These are phyloP conservation scores for Carcharodon carcharias DNA, from an alignment of 2,797 vertebrate species.

Conservation along the genomic window DNA sequence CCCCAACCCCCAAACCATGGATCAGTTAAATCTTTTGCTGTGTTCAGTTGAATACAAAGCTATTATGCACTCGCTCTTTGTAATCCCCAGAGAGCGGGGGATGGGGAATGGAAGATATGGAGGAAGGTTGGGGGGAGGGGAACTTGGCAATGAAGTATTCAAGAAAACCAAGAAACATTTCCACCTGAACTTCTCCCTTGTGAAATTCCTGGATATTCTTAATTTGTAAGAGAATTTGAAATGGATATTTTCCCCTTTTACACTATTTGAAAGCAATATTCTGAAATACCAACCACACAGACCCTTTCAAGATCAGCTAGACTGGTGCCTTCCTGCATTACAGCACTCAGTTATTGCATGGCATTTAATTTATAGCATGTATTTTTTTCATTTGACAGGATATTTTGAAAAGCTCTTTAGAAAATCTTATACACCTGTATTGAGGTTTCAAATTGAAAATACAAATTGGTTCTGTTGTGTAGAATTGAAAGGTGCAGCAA, in stretches of 20 bases:
- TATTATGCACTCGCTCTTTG: constrained; percentile 30
- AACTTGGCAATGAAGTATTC: constrained; percentile 24
- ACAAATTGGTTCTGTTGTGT: neutral
- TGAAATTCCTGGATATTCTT: neutral
- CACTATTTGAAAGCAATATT: neutral
- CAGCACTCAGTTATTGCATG: neutral
- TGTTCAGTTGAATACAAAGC: constrained; percentile 30
- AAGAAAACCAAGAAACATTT: neutral
- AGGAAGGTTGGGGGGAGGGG: constrained; percentile 26
- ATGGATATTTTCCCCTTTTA: neutral
- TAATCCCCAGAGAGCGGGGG: constrained; percentile 18
- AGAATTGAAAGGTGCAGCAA: neutral
- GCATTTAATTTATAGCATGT: neutral
- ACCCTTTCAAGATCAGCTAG: neutral
- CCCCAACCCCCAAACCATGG: neutral
- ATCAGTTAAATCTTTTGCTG: constrained; percentile 10
- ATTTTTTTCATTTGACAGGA: neutral
- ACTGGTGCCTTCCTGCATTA: neutral
- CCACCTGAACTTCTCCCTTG: neutral
- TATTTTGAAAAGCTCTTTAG: neutral
- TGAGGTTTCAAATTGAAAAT: neutral
- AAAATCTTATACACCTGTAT: neutral
- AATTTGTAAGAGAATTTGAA: neutral
- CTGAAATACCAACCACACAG: neutral
- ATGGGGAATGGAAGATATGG: neutral